Evolutionary conservation across 2,888 invertebrate genomes (phyloP).

Genomic region (Stenchaetothrips biformis): DNA sequence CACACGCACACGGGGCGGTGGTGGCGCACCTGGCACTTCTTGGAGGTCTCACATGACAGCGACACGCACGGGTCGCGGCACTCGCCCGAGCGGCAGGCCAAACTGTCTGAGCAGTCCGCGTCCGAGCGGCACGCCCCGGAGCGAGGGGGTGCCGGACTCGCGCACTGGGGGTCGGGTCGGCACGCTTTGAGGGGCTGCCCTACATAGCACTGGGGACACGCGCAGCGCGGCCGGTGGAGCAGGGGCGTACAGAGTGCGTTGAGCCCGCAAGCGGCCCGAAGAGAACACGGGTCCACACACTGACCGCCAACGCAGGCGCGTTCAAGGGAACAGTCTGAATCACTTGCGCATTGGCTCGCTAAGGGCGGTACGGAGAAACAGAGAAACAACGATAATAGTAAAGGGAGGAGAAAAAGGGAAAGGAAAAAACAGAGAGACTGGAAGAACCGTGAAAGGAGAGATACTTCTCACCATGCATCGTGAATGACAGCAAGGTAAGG

Average conservation of each 20-base stretch:
- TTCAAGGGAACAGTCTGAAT: conserved; percentile 86
- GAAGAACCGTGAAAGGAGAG: conserved; percentile 75
- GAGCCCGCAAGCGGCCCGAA: conserved; percentile 81
- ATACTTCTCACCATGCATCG: conserved; percentile 62
- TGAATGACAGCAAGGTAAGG: conserved; percentile 39
- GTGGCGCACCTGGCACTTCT: conserved; percentile 81
- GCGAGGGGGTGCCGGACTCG: conserved; percentile 55
- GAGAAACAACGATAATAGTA: conserved; percentile 34
- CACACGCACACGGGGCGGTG: conserved; percentile 84
- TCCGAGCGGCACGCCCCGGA: conserved; percentile 59
- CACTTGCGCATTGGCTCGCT: conserved; percentile 82
- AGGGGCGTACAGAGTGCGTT: conserved; percentile 84
- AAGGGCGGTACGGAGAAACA: conserved; percentile 32
- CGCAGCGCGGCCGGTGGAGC: conserved; percentile 78
- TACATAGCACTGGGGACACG: conserved; percentile 81
- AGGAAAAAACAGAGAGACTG: conserved; percentile 32
- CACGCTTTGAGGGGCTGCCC: conserved; percentile 77
- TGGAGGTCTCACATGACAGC: conserved; percentile 71
- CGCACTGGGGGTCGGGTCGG: conserved; percentile 72
- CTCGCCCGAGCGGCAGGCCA: conserved; percentile 71
- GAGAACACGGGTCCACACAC: conserved; percentile 85
- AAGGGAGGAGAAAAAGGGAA: conserved; percentile 40
- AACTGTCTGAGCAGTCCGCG: conserved; percentile 66
- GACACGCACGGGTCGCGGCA: conserved; percentile 75
- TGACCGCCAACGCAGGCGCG: conserved; percentile 86